A percentile compares a stretch with the other conserved stretches of the same genome.
These are phyloP conservation scores for Sphecodes monilicornis DNA, from an alignment of 2,888 invertebrate genomes.

Conservation along the genomic window DNA sequence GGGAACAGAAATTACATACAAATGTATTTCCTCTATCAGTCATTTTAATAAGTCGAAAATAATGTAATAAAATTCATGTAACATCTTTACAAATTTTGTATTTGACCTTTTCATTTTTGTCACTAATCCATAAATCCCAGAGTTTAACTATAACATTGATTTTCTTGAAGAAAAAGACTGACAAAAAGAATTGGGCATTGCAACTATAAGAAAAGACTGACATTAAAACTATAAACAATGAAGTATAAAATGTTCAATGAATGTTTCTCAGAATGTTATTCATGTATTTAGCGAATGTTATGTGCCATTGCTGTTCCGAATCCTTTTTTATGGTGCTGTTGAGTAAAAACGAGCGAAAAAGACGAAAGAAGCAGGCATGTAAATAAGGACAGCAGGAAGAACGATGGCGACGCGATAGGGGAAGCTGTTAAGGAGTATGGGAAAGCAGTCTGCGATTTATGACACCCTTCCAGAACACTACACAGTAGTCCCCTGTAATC, in stretches of 20 bases:
- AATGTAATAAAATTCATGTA: no score
- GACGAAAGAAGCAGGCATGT: slow-evolving; percentile 28
- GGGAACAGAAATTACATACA: no score
- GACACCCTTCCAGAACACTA: slow-evolving; percentile 60
- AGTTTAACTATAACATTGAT: no score
- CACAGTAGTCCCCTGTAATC: slow-evolving; percentile 53
- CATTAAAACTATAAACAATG: no score
- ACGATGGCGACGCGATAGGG: slow-evolving; percentile 8
- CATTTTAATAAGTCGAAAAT: background rate
- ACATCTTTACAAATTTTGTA: no score
- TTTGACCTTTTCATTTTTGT: no score
- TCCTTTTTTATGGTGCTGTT: background rate
- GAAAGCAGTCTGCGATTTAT: slow-evolving; percentile 55
- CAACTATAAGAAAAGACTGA: no score
- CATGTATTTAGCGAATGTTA: background rate
- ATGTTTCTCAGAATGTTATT: background rate
- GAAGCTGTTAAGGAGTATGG: slow-evolving; percentile 17
- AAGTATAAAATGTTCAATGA: no score
- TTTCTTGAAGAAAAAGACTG: no score
- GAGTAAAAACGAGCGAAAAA: slow-evolving; percentile 7
- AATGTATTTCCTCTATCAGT: background rate
- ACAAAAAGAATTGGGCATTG: no score
- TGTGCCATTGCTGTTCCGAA: background rate
- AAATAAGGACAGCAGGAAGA: slow-evolving; percentile 41
- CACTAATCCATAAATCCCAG: no score